These are phyloP conservation scores for Phainopepla nitens DNA, from an alignment of 2,113 vertebrate genomes.

Conservation along the genomic window DNA sequence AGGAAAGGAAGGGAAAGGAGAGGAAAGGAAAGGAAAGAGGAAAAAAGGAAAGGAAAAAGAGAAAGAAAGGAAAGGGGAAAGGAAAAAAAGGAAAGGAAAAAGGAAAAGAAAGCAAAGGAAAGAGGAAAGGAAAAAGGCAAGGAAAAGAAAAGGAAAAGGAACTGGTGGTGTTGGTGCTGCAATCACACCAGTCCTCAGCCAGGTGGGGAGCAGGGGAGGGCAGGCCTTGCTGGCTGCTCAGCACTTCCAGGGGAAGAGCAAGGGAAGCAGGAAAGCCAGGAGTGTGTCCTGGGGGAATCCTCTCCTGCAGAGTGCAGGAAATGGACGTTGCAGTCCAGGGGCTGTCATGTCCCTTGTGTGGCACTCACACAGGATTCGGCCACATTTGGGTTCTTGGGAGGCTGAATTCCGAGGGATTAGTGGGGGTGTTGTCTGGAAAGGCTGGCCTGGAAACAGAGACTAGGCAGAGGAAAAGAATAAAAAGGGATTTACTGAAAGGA, in stretches of 20 bases:
- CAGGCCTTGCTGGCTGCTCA: not conserved
- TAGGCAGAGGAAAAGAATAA: no score
- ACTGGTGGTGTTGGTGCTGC: not conserved
- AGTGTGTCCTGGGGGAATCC: not conserved
- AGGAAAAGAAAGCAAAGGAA: no score
- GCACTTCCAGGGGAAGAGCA: not conserved
- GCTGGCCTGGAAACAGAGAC: no score
- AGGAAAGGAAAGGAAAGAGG: not conserved
- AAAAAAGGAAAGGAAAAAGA: no score
- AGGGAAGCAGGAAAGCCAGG: not conserved
- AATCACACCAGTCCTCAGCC: not conserved
- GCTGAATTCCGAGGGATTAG: not conserved
- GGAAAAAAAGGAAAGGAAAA: no score
- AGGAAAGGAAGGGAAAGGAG: no score
- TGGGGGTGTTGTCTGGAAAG: no score
- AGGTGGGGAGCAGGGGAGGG: not conserved
- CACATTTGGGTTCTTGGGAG: not conserved
- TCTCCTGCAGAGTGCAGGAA: fast-evolving
- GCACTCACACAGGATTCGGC: fast-evolving
- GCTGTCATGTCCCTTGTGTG: not conserved
- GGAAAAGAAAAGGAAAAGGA: no score
- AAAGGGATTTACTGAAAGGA: no score
- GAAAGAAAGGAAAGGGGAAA: no score
- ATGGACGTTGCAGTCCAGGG: fast-evolving
- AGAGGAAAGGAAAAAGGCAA: no score